Evolutionary conservation across 1,140 invertebrate species (phyloP).

Genomic region (Achatina immaculata): DNA sequence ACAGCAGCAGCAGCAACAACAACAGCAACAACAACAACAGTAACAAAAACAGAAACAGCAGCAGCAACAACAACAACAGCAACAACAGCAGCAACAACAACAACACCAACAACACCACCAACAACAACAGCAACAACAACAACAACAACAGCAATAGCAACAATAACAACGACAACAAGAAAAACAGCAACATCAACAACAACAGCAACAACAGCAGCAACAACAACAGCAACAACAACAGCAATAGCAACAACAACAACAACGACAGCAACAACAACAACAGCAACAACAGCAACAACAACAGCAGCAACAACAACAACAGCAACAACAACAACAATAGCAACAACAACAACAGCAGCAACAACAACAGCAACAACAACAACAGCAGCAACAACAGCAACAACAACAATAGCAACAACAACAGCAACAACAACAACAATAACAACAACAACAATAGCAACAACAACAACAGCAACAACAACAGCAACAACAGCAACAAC

Average conservation of each 20-base stretch:
- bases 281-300: no score
- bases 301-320: no score
- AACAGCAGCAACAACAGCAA: background rate
- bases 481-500: background rate
- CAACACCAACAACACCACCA: background rate
- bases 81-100: background rate
- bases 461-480: background rate
- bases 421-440: background rate
- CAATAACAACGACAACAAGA: background rate
- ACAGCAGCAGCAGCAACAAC: background rate
- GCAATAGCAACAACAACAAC: background rate
- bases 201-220: background rate
- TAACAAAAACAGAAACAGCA: background rate
- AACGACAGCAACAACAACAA: no score
- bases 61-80: background rate
- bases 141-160: background rate
- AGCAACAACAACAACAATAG: background rate
- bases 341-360: background rate
- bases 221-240: background rate
- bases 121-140: background rate
- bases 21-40: background rate
- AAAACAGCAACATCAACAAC: background rate
- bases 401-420: background rate
- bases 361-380: background rate
- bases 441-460: background rate